Evolutionary conservation across 1,140 invertebrate genomes (phyloP).

Genomic region (Subanguina moxae): DNA sequence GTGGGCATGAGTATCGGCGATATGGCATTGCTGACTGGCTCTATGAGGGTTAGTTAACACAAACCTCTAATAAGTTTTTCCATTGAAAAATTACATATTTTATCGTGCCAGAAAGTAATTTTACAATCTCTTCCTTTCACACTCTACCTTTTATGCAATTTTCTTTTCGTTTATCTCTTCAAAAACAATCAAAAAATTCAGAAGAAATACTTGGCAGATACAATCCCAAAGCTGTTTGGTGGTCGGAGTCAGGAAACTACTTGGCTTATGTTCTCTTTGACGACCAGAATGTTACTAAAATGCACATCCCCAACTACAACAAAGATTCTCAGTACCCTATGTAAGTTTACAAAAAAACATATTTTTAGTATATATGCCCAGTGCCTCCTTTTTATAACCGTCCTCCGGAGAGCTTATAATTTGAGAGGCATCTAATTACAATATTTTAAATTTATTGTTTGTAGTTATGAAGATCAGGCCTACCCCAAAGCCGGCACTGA

Average conservation of each 20-base stretch:
- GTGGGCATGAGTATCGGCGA: slow-evolving; percentile 12
- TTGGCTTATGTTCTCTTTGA: slow-evolving; percentile 30
- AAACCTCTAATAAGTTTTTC: too few relatives aligned
- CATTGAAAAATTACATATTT: too few relatives aligned
- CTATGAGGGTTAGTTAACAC: slow-evolving; percentile 19
- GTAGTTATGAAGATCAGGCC: slow-evolving; percentile 13
- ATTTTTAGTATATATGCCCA: too few relatives aligned
- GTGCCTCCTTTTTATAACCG: too few relatives aligned
- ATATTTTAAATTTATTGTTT: slow-evolving; percentile 5
- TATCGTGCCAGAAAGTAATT: too few relatives aligned
- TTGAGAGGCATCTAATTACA: too few relatives aligned
- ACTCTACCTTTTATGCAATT: too few relatives aligned
- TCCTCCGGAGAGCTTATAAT: too few relatives aligned
- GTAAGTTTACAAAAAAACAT: slow-evolving; percentile 1
- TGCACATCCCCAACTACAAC: slow-evolving; percentile 15
- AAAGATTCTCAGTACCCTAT: slow-evolving; percentile 14
- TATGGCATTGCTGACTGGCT: slow-evolving; percentile 37
- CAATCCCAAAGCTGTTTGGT: slow-evolving; percentile 31
- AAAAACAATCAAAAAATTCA: not conserved
- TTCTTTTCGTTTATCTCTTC: too few relatives aligned
- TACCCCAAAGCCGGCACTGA: slow-evolving; percentile 25
- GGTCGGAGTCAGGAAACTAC: slow-evolving; percentile 32
- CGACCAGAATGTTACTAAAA: slow-evolving; percentile 25
- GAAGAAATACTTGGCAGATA: slow-evolving; percentile 26
- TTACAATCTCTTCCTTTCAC: too few relatives aligned